Evolutionary conservation across 1,140 invertebrate species (phyloP), one percentile per base, ranked within the genome.

Genomic region (Araneus ventricosus): DNA sequence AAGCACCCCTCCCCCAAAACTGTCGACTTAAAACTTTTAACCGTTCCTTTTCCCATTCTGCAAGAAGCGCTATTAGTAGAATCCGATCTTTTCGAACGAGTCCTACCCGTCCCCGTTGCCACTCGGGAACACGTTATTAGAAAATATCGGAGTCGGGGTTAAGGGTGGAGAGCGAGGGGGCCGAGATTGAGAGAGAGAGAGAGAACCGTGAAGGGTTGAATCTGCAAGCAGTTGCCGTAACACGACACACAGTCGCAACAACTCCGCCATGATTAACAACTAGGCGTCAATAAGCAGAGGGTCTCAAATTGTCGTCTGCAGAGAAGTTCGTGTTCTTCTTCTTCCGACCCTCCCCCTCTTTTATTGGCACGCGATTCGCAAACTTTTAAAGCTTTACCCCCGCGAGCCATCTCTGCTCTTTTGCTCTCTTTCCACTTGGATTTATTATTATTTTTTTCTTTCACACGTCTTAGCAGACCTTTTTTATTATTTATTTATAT

Each of bases 1-100:
- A 24, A 75, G 30, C 67, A n/a, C 84, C 37, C 14, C 61, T 41
- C 39, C 88, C 88, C 37, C 67, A 89, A 79, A 89, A 89, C 88
- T 89, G 88, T 89, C 88, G 61, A 89, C 88, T 89, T 89, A 89
- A 89, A 89, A 89, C 88, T 89, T 89, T 89, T 89, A 89, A 89
- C 88, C 88, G 88, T 89, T 88, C 52, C 86, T 67, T 34, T 67
- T 59, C 37, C 30, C 30, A 41, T 39, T 39, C 39, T 37, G 27
- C 30, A 70, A 88, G 57, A 45, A 67, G 39, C 88, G 88, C 88
- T 89, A 89, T 89, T 89, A 89, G 88, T 30, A 88, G 67, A 89
- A 89, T 89, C 67, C 70, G 88, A 89, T 89, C 88, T 89, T 89
- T 89, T 67, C 41, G 88, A 89, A 89, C 88, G 52, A 88, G 61